phyloP scores from a whole-genome alignment of 2,888 invertebrate genomes.

The Trachelus tabidus region DNA sequence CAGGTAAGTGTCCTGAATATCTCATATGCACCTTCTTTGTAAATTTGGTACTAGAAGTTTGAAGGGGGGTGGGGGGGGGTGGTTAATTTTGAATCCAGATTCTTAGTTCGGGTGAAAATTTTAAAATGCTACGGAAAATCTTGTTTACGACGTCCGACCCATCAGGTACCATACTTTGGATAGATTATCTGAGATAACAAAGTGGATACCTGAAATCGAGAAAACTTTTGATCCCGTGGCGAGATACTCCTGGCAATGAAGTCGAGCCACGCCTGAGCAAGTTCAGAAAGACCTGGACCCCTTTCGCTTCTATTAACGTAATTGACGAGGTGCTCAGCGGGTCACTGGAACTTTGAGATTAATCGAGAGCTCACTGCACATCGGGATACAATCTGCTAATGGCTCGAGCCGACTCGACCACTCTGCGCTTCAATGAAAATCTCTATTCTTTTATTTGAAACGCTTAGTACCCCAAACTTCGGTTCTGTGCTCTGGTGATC shows the following conservation, averaged over 20 bases:
- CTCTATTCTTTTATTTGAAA: background rate
- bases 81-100: background rate
- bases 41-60: background rate
- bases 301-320: slow-evolving; percentile 32
- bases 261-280: background rate
- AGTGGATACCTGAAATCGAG: background rate
- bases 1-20: background rate
- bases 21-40: background rate
- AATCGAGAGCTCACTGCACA: slow-evolving; percentile 37
- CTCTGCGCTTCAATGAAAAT: background rate
- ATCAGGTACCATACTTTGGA: background rate
- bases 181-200: background rate
- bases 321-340: slow-evolving; percentile 42
- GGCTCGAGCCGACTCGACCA: slow-evolving; percentile 30
- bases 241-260: background rate
- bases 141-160: background rate
- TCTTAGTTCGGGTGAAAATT: background rate
- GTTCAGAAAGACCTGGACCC: background rate
- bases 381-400: slow-evolving; percentile 60
- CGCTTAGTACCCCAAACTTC: background rate
- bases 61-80: too few relatives aligned
- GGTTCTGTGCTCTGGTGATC: background rate
- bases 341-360: slow-evolving; percentile 44
- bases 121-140: background rate
- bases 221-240: background rate